Evolutionary conservation across 1,140 invertebrate species (phyloP), one percentile per base, ranked within the genome.

Genomic region (Acromyrmex echinatior): DNA sequence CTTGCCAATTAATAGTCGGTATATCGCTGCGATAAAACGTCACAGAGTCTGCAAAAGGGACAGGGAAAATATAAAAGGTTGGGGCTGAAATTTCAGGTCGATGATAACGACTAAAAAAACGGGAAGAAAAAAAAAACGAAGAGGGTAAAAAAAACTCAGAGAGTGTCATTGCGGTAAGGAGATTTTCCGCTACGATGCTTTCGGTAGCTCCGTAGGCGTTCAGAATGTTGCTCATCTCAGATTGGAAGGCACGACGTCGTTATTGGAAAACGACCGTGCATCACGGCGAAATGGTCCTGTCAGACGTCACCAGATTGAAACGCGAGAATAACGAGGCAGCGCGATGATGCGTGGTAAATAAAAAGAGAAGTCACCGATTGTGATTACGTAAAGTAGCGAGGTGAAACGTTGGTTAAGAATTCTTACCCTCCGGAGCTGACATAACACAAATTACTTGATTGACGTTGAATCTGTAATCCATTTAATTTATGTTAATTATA

Each of bases 211-310:
- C 31, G 7, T 60, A 21, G 5, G 0, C 70, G 63, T 21, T 53
- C 35, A 45, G 74, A 68, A 78, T 62, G 76, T 68, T 62, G 77
- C n/a, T 51, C 51, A 58, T 21, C 82, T 86, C 51, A 77, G 25
- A 60, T 86, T 81, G 74, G 31, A 6, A 35, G 14, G 71, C 21
- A 49, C 51, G 74, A 56, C n/a, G 74, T 81, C 85, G 53, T 86
- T 86, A 86, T 86, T 80, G 85, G 63, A 86, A 86, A 86, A 70
- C 85, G 77, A 68, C 51, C 65, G 77, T 81, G 53, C 25, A 62
- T 71, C 77, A 71, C 39, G 51, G 53, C 31, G 39, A 80, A 62
- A 70, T 70, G 25, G 53, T 56, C 16, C 49, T 65, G 82, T 77
- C 71, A 85, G 35, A 12, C 60, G 76, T 68, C 49, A 16, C 31